phyloP scores from a whole-genome alignment of 1,140 invertebrate species.

The Carcinoscorpius rotundicauda region DNA sequence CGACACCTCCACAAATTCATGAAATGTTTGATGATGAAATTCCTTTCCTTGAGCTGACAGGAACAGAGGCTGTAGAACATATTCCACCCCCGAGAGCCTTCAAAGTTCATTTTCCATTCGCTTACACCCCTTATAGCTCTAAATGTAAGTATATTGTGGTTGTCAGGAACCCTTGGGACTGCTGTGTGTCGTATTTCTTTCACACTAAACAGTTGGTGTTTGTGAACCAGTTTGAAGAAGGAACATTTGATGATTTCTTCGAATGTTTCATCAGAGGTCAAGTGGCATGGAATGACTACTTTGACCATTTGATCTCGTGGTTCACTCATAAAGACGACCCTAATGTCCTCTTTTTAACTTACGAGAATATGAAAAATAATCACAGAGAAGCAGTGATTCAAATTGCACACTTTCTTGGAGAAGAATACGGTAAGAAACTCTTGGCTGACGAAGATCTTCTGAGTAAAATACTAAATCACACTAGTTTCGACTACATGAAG shows the following conservation, averaged over 20 bases:
- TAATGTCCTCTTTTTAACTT: conserved; percentile 30
- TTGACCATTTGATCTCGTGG: conserved; percentile 28
- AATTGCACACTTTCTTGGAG: conserved; percentile 31
- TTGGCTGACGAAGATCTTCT: neutral
- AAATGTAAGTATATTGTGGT: conserved; percentile 10
- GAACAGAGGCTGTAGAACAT: neutral
- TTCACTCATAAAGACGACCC: conserved; percentile 23
- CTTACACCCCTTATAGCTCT: neutral
- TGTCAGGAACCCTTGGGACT: conserved; percentile 11
- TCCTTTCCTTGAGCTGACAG: conserved; percentile 5
- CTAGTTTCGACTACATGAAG: conserved; percentile 4
- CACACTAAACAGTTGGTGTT: conserved; percentile 1
- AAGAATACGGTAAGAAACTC: neutral
- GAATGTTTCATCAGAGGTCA: conserved; percentile 28
- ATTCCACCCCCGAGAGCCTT: neutral
- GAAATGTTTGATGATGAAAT: conserved; percentile 4
- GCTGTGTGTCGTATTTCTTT: conserved; percentile 12
- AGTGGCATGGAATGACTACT: conserved; percentile 31
- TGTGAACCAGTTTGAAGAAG: conserved; percentile 12
- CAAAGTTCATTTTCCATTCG: conserved; percentile 13
- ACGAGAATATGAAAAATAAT: conserved; percentile 3
- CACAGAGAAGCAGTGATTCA: conserved; percentile 1
- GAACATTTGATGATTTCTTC: conserved; percentile 30
- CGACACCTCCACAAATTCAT: neutral
- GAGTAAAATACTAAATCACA: no score